Conservation (phyloP, 2,113 vertebrate species). For the Sarotherodon lohbergeri region DNA sequence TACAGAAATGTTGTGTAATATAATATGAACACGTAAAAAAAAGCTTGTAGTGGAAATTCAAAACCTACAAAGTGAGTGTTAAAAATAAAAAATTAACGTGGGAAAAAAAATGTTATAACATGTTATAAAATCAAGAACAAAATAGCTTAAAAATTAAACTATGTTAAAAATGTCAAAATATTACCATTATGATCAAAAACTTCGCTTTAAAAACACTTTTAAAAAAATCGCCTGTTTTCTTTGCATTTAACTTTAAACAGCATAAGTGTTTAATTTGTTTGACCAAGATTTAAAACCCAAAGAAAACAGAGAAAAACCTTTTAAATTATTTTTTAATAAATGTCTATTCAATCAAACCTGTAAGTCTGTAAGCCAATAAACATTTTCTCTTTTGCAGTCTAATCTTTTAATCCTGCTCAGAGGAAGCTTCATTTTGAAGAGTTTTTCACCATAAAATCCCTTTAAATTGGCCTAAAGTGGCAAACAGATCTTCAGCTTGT, state of each 20-base stretch:
- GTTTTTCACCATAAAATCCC: background rate
- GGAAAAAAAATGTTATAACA: background rate
- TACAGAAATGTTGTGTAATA: background rate
- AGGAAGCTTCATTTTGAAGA: background rate
- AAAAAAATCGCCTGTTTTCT: background rate
- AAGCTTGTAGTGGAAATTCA: background rate
- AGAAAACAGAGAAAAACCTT: background rate
- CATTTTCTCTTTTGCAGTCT: background rate
- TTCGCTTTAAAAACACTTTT: accelerated
- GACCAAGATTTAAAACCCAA: background rate
- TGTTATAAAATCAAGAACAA: background rate
- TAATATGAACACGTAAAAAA: background rate
- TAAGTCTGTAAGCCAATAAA: background rate
- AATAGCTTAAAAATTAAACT: background rate
- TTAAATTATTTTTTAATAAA: background rate
- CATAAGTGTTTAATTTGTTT: background rate
- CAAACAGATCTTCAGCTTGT: background rate
- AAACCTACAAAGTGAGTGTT: background rate
- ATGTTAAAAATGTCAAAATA: background rate
- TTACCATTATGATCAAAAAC: background rate
- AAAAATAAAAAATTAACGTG: background rate
- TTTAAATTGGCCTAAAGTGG: background rate
- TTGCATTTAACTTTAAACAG: background rate
- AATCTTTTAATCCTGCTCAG: background rate
- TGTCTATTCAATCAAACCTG: background rate